A percentile compares a stretch with the other conserved stretches of the same genome.
phyloP scores from a whole-genome alignment of 2,113 vertebrate genomes.

The Neogobius melanostomus region DNA sequence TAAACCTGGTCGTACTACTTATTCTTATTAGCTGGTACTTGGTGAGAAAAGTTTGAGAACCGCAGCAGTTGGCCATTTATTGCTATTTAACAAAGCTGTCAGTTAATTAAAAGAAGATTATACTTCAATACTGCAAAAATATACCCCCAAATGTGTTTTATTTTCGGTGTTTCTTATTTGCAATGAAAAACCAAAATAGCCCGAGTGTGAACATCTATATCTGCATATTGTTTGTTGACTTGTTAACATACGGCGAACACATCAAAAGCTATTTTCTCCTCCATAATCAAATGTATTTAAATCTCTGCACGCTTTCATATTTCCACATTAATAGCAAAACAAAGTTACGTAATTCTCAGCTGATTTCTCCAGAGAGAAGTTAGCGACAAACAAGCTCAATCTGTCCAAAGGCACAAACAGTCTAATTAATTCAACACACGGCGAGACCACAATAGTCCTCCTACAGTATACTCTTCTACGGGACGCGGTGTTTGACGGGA shows the following conservation, averaged over 20 bases:
- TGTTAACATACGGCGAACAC: not conserved
- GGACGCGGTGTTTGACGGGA: constrained; percentile 49
- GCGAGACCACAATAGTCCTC: constrained; percentile 34
- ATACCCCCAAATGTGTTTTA: not conserved
- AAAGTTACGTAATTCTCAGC: constrained; percentile 8
- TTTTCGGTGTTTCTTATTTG: not conserved
- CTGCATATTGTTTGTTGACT: not conserved
- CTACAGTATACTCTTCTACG: constrained; percentile 12
- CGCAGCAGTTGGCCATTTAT: too few species aligned
- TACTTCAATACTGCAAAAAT: too few species aligned
- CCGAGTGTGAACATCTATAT: not conserved
- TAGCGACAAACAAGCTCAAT: constrained; percentile 16
- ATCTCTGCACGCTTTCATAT: not conserved
- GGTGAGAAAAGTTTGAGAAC: too few species aligned
- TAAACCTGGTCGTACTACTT: too few species aligned
- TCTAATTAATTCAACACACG: constrained; percentile 54
- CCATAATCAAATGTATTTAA: not conserved
- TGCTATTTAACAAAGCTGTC: too few species aligned
- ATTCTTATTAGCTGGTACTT: too few species aligned
- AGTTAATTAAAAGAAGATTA: too few species aligned
- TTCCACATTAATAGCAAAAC: constrained; percentile 3
- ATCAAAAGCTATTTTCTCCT: not conserved
- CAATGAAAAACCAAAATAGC: not conserved
- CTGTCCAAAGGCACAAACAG: constrained; percentile 21
- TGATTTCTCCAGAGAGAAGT: constrained; percentile 12